Conservation (phyloP, 2,797 vertebrate genomes). For the Selene dorsalis region DNA sequence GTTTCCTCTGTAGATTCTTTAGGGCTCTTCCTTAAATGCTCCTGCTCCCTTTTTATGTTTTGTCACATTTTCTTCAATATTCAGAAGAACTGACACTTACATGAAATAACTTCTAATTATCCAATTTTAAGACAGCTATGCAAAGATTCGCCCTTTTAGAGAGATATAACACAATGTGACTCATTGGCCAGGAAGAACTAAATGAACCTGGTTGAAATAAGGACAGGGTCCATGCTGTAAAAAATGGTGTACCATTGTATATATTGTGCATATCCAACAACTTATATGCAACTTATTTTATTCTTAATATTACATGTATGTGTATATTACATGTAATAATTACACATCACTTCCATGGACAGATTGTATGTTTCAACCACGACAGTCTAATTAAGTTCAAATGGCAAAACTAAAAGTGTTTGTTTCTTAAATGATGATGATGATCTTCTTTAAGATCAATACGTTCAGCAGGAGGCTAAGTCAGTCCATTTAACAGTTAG, state of each 20-base stretch:
- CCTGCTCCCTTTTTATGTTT: conserved; percentile 7
- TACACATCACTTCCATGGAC: neutral
- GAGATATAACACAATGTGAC: conserved; percentile 4
- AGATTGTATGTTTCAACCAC: neutral
- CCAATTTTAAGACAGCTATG: conserved; percentile 34
- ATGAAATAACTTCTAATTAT: conserved; percentile 12
- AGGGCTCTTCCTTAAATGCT: neutral
- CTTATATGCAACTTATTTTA: neutral
- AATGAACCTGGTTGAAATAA: neutral
- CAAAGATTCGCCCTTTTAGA: conserved; percentile 30
- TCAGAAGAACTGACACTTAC: conserved; percentile 17
- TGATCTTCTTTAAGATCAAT: conserved; percentile 40
- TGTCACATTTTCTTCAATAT: conserved; percentile 9
- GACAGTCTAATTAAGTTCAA: neutral
- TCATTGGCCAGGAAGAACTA: neutral
- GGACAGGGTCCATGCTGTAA: neutral
- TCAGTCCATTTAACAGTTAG: conserved; percentile 54
- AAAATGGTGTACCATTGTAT: neutral
- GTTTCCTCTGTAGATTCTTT: neutral
- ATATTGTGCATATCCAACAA: neutral
- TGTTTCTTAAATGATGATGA: conserved; percentile 23
- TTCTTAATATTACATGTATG: neutral
- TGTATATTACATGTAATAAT: neutral
- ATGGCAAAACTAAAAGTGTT: conserved; percentile 13
- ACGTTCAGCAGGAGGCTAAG: conserved; percentile 21